phyloP scores from a whole-genome alignment of 2,113 vertebrate species.

The Vombatus ursinus region DNA sequence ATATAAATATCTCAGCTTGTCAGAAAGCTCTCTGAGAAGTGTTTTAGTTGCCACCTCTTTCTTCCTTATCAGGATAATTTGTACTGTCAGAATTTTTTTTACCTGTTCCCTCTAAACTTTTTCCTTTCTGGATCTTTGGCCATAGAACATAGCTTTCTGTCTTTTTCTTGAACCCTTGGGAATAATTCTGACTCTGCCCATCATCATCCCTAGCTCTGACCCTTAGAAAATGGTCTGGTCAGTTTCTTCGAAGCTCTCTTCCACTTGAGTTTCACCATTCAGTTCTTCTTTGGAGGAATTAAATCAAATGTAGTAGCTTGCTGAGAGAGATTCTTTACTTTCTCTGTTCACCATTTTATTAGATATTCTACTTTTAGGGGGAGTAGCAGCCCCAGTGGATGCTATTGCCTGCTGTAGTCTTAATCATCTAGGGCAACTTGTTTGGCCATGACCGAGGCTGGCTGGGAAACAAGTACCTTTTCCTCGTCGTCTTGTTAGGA shows the following conservation, averaged over 20 bases:
- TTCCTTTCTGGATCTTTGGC: not conserved
- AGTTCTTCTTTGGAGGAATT: constrained; percentile 6
- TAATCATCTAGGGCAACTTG: not conserved
- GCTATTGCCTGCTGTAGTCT: not conserved
- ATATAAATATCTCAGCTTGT: not conserved
- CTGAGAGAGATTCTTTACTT: not conserved
- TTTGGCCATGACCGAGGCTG: not conserved
- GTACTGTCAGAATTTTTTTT: not conserved
- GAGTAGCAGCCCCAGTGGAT: not conserved
- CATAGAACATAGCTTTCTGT: not conserved
- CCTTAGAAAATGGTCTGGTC: not conserved
- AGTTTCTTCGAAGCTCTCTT: not conserved
- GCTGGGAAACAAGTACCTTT: not conserved
- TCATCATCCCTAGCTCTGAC: not conserved
- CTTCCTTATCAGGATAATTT: not conserved
- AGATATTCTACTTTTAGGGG: not conserved
- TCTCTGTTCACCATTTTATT: not conserved
- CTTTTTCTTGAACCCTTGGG: not conserved
- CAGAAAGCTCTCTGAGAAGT: not conserved
- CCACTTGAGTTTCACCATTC: not conserved
- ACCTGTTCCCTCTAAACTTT: not conserved
- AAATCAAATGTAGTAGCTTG: not conserved
- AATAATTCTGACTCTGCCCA: not conserved
- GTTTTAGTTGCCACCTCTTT: not conserved
- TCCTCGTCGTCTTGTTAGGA: not conserved